Percentiles rank a stretch among this genome's conserved stretches.
Evolutionary conservation across 2,797 vertebrate genomes (phyloP).

Genomic region (Oceanodroma leucorhoa): DNA sequence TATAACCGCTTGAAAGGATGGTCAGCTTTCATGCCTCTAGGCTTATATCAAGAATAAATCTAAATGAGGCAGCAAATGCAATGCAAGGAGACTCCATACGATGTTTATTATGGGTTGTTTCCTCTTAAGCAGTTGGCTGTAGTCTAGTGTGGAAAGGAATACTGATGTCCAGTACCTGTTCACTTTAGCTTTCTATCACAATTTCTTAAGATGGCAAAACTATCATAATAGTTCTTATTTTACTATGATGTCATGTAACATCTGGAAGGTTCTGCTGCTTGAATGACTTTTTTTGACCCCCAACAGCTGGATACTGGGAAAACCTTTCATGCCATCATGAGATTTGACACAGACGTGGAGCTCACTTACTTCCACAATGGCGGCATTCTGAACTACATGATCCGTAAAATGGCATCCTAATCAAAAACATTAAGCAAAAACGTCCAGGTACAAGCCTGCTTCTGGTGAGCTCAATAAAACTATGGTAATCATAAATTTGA

Average conservation of each 20-base stretch:
- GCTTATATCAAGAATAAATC: not conserved
- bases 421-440: not conserved
- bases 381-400: slow-evolving; percentile 99
- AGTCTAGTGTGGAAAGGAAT: not conserved
- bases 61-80: not conserved
- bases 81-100: not conserved
- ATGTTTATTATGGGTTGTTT: not conserved
- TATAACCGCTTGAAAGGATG: not conserved
- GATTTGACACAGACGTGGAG: slow-evolving; percentile 96
- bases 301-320: slow-evolving; percentile 89
- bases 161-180: not conserved
- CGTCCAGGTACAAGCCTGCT: not conserved
- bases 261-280: not conserved
- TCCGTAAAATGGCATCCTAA: slow-evolving; percentile 90
- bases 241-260: not conserved
- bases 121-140: not conserved
- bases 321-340: slow-evolving; percentile 87
- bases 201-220: not conserved
- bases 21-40: not conserved
- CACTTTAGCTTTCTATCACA: not conserved
- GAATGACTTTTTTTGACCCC: not conserved
- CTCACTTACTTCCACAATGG: slow-evolving; percentile 90
- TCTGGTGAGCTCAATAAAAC: not conserved
- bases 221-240: not conserved
- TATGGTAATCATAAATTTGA: not conserved